A percentile compares a stretch with the other conserved stretches of the same genome.
These are phyloP conservation scores for Neoscelio sp. DNA, from an alignment of 2,888 invertebrate genomes.

Conservation along the genomic window DNA sequence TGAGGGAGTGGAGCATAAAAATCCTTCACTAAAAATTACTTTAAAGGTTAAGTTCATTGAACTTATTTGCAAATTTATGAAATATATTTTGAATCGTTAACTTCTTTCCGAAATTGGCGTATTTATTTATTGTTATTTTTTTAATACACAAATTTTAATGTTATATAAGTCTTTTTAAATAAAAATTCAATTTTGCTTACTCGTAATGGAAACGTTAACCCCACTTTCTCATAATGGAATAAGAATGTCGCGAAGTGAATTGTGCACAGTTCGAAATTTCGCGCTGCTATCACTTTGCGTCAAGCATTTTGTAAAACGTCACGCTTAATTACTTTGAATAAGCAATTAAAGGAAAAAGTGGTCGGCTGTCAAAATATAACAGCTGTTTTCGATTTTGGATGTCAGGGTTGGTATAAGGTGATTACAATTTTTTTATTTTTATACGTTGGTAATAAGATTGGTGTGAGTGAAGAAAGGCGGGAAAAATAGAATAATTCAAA, in stretches of 20 bases:
- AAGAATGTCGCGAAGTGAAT: background rate
- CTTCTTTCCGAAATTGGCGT: background rate
- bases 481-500: too few species aligned
- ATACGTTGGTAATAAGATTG: too few species aligned
- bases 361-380: constrained; percentile 63
- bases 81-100: background rate
- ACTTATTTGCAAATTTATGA: background rate
- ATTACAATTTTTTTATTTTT: too few species aligned
- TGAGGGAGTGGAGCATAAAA: too few species aligned
- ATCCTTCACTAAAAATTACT: background rate
- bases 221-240: constrained; percentile 38
- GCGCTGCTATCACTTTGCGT: background rate
- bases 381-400: constrained; percentile 55
- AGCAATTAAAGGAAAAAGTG: background rate
- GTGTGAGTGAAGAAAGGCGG: background rate
- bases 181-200: too few species aligned
- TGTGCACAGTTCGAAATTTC: background rate
- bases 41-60: constrained; percentile 18
- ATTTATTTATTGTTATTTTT: too few species aligned
- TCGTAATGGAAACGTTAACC: constrained; percentile 8
- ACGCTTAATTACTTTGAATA: too few species aligned
- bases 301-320: constrained; percentile 5
- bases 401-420: constrained; percentile 80
- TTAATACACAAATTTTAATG: too few species aligned
- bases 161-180: too few species aligned